Base-by-base conservation (phyloP, 2,113 vertebrate species). In the Oreochromis spilurus region DNA sequence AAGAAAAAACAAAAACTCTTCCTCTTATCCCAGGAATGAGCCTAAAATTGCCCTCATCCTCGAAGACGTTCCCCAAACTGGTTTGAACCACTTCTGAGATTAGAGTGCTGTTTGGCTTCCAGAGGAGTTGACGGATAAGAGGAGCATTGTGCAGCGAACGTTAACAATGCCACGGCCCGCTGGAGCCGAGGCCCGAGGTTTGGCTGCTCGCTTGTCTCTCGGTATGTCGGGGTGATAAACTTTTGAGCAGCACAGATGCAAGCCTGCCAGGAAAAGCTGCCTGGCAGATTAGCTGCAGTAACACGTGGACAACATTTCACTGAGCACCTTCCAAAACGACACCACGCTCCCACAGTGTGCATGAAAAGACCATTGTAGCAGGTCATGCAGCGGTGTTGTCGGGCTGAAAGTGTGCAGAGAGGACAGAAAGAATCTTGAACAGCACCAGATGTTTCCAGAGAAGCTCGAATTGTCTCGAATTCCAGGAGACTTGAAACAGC, bases 11-110 rank as follows among this genome's bases (percentile, higher is more conserved):
- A 45, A 45, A 60, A 6, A 34, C 55, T 79, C 40, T 60, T 53
- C 70, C 2, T 72, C 81, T 91, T 77, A 52, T 87, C 88, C 82
- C 60, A 10, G 67, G 79, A 87, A 93, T 93, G 79, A 80, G 67
- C 36, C 81, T 52, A 26, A 84, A 88, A 87, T 79, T 36, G 80
- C 75, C 54, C 83, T 82, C 70, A 54, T 91, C 86, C 67, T 72
- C 21, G 16, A 81, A 88, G 43, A 79, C 62, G 7, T 90, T 88
- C 84, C 43, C 45, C 79, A 81, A 89, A 84, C 80, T 80, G 90
- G 84, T 90, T 88, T 5, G 53, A 91, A 84, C 82, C 88, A 82
- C 88, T 90, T 81, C 81, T 78, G n/a, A 90, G 92, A 91, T 90
- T 79, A 85, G 48, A 83, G 43, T 9, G 78, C 52, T 26, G 40